These are phyloP conservation scores for Orientallactaga sibirica DNA, from an alignment of 2,797 vertebrate genomes.

Conservation along the genomic window DNA sequence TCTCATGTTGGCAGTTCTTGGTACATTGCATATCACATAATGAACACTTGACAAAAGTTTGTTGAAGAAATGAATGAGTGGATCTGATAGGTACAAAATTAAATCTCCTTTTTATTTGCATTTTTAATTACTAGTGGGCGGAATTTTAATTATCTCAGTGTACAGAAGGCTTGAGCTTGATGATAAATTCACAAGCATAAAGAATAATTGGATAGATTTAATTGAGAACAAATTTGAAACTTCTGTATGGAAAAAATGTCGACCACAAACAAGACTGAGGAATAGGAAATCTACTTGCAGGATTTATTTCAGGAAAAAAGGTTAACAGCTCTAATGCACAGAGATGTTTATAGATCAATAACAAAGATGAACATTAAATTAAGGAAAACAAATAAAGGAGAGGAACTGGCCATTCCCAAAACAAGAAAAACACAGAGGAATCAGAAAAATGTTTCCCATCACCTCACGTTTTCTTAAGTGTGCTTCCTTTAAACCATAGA, in stretches of 20 bases:
- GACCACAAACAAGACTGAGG: not conserved
- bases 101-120: conserved; percentile 62
- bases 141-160: conserved; percentile 61
- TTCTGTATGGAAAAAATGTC: not conserved
- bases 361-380: conserved; percentile 33
- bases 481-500: conserved; percentile 49
- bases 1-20: not conserved
- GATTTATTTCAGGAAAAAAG: not conserved
- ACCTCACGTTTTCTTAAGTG: conserved; percentile 55
- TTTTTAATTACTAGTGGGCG: conserved; percentile 54
- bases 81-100: conserved; percentile 54
- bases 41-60: conserved; percentile 17
- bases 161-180: conserved; percentile 48
- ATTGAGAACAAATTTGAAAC: conserved; percentile 58
- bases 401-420: not conserved
- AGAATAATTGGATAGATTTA: conserved; percentile 46
- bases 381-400: conserved; percentile 42
- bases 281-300: conserved; percentile 25
- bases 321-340: conserved; percentile 56
- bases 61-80: conserved; percentile 1
- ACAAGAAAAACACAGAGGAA: not conserved
- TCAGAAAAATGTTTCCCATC: conserved; percentile 36
- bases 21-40: not conserved
- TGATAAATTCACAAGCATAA: conserved; percentile 43
- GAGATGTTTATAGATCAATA: conserved; percentile 64